Percentiles rank a stretch among this genome's conserved stretches.
Evolutionary conservation across 2,797 vertebrate species (phyloP).

Genomic region (Poecilia velifera): DNA sequence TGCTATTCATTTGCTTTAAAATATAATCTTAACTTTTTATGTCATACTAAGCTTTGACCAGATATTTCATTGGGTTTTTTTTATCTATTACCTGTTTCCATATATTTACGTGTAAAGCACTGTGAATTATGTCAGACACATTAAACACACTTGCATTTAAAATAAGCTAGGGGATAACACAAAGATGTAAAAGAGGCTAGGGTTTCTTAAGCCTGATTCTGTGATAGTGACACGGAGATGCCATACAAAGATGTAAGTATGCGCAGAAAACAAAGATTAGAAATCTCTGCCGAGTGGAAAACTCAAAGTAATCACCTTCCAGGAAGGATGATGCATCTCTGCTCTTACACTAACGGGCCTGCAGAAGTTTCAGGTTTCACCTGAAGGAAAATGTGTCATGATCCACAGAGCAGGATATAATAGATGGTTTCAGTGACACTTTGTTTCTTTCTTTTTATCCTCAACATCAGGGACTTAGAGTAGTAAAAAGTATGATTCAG

Average conservation of each 20-base stretch:
- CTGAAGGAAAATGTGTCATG: conserved; percentile 37
- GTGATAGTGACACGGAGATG: no score
- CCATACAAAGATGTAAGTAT: background rate
- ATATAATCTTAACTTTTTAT: background rate
- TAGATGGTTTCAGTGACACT: conserved; percentile 38
- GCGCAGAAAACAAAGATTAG: conserved; percentile 6
- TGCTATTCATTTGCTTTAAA: background rate
- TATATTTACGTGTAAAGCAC: background rate
- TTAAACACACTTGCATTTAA: background rate
- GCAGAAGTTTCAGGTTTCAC: conserved; percentile 62
- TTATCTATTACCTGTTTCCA: background rate
- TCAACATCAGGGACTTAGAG: conserved; percentile 40
- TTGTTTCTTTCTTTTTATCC: conserved; percentile 31
- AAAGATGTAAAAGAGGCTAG: background rate
- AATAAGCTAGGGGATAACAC: background rate
- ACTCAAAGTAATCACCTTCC: conserved; percentile 33
- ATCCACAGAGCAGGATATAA: conserved; percentile 53
- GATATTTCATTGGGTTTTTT: background rate
- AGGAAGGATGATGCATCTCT: conserved; percentile 40
- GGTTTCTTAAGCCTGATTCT: no score
- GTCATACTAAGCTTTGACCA: background rate
- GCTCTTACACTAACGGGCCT: conserved; percentile 20
- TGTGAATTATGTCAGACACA: background rate
- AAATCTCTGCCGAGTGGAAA: conserved; percentile 17
- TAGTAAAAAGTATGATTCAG: conserved; percentile 68